Evolutionary conservation across 2,888 invertebrate species (phyloP), one percentile per base, ranked within the genome.

Genomic region (Zootermopsis nevadensis): DNA sequence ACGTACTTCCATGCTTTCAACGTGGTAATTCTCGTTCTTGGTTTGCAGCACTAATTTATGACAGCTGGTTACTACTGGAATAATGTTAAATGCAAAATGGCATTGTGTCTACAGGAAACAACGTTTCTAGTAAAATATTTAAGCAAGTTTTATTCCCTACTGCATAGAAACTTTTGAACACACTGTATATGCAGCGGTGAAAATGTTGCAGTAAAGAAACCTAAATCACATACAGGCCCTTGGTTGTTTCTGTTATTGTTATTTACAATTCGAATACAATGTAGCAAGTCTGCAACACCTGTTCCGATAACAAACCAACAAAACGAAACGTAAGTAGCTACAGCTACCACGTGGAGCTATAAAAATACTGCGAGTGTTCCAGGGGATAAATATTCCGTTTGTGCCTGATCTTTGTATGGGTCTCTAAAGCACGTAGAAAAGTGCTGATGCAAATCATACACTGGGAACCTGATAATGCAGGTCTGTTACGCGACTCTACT

Each of bases 281-380:
- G 74, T 38, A 38, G 69, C 38, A 38, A 74, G n/a, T 38, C 38
- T 74, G 38, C 74, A 38, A 74, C 74, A 74, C 74, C 74, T 74
- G 74, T 74, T 42, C 35, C 74, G 74, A 74, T 74, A 74, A 74
- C 69, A n/a, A 38, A 38, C 22, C 10, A 74, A 74, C n/a, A 74
- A 74, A n/a, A 38, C 74, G 74, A 35, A 74, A 74, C n/a, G 38
- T 74, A 74, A 74, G 74, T 35, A 48, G 19, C 48, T 48, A 15
- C 19, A 30, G 33, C 69, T 12, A 30, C 33, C 31, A 33, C 69
- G 31, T 69, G 69, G 69, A 7, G 38, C 74, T 38, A 74, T 74
- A 74, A 69, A 69, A 74, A 42, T 42, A 74, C 38, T 74, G 22
- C n/a, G 19, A 15, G 38, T 33, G n/a, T 38, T 38, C 33, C 35